Evolutionary conservation across 2,797 vertebrate genomes (phyloP).

Genomic region (Neosilurus mollespiculum): DNA sequence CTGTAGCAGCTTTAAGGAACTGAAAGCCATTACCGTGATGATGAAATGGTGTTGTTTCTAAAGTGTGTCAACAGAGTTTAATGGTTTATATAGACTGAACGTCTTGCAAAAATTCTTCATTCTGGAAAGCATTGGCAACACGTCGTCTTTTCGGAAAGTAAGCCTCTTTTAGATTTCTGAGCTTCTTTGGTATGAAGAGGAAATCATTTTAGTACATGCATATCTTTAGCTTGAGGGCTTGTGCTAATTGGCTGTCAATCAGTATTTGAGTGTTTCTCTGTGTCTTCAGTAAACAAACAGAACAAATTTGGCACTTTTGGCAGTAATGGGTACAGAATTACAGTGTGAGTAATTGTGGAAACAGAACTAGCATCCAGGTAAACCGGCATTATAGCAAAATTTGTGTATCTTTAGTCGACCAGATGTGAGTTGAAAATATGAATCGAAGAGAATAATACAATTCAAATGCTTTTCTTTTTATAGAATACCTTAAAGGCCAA

Average conservation of each 20-base stretch:
- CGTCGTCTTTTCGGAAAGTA: neutral
- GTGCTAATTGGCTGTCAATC: slow-evolving; percentile 22
- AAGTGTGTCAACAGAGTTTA: slow-evolving; percentile 62
- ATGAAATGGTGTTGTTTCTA: slow-evolving; percentile 31
- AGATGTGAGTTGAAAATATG: neutral
- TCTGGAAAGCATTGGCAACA: slow-evolving; percentile 9
- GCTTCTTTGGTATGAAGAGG: slow-evolving; percentile 25
- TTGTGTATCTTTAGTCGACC: neutral
- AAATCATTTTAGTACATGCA: slow-evolving; percentile 1
- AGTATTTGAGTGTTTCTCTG: slow-evolving; percentile 16
- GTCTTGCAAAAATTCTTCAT: slow-evolving; percentile 21
- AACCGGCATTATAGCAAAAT: neutral
- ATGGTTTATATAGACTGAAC: slow-evolving; percentile 64
- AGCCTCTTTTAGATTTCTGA: neutral
- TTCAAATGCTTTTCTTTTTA: neutral
- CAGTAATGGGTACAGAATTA: neutral
- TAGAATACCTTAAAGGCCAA: slow-evolving; percentile 20
- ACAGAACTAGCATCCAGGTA: neutral
- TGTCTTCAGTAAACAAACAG: slow-evolving; percentile 12
- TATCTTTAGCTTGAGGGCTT: slow-evolving; percentile 14
- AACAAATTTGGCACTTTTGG: slow-evolving; percentile 4
- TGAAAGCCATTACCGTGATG: neutral
- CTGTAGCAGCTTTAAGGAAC: neutral
- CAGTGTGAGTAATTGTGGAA: neutral
- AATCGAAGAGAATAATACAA: neutral